phyloP scores from a whole-genome alignment of 2,888 invertebrate genomes.

The Caenorhabditis doughertyi region DNA sequence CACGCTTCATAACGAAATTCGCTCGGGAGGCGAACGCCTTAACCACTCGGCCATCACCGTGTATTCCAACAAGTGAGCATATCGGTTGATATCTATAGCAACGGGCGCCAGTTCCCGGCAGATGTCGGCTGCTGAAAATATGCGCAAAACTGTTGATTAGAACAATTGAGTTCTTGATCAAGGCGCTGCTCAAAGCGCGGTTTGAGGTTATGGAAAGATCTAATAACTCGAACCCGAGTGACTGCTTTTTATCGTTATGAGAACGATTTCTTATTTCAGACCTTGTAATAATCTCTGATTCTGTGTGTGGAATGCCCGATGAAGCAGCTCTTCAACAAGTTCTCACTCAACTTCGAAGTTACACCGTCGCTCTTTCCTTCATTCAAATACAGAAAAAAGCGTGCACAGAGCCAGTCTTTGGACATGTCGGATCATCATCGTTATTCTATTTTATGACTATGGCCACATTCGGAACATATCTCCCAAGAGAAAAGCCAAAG shows the following conservation, averaged over 20 bases:
- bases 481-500: constrained; percentile 61
- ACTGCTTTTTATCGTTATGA: too few relatives aligned
- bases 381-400: constrained; percentile 84
- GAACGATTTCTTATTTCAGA: constrained; percentile 80
- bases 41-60: neutral
- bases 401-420: constrained; percentile 82
- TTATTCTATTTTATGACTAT: constrained; percentile 88
- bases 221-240: too few relatives aligned
- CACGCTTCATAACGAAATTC: neutral
- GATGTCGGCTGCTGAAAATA: neutral
- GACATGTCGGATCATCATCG: constrained; percentile 88
- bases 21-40: neutral
- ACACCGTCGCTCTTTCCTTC: constrained; percentile 89
- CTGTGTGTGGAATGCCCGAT: constrained; percentile 87
- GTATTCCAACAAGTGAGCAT: neutral
- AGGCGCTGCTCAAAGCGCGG: too few relatives aligned
- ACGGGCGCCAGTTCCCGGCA: neutral
- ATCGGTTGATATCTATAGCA: neutral
- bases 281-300: constrained; percentile 87
- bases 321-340: constrained; percentile 88
- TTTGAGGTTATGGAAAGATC: too few relatives aligned
- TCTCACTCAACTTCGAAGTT: constrained; percentile 88
- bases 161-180: too few relatives aligned
- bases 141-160: too few relatives aligned
- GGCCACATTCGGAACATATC: constrained; percentile 87